phyloP scores from a whole-genome alignment of 2,797 vertebrate species.

The Pangasius macronema region DNA sequence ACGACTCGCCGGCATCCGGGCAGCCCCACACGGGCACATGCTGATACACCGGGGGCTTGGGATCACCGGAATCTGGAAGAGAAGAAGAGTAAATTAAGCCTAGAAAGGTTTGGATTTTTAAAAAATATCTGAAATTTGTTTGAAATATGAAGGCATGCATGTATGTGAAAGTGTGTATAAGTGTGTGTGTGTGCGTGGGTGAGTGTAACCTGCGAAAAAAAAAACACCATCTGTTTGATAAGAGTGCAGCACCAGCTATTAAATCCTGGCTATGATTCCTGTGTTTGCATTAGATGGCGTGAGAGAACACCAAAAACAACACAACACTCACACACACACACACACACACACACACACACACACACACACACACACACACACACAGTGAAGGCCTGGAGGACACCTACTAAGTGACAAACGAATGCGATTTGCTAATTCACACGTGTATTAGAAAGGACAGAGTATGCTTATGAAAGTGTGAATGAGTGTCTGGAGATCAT shows the following conservation, averaged over 20 bases:
- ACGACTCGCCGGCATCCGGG: slow-evolving; percentile 85
- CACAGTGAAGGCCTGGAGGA: not conserved
- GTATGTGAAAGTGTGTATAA: not conserved
- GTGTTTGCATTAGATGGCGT: not conserved
- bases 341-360: not conserved
- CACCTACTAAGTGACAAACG: not conserved
- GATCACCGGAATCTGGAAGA: slow-evolving; percentile 83
- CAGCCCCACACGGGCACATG: slow-evolving; percentile 86
- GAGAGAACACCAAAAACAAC: not conserved
- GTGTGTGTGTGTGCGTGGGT: not conserved
- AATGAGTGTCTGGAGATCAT: slow-evolving; percentile 13
- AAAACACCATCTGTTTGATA: slow-evolving; percentile 9
- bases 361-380: not conserved
- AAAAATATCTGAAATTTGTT: not conserved
- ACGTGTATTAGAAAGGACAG: not conserved
- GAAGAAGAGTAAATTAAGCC: not conserved
- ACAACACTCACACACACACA: not conserved
- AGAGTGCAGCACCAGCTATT: slow-evolving; percentile 3
- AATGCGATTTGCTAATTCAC: slow-evolving; percentile 1
- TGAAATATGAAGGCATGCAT: not conserved
- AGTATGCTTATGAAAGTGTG: not conserved
- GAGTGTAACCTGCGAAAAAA: not conserved
- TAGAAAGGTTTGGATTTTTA: not conserved
- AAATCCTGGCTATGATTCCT: slow-evolving; percentile 17
- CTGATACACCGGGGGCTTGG: slow-evolving; percentile 89